Evolutionary conservation across 2,113 vertebrate genomes (phyloP).

Genomic region (Ranitomeya imitator): DNA sequence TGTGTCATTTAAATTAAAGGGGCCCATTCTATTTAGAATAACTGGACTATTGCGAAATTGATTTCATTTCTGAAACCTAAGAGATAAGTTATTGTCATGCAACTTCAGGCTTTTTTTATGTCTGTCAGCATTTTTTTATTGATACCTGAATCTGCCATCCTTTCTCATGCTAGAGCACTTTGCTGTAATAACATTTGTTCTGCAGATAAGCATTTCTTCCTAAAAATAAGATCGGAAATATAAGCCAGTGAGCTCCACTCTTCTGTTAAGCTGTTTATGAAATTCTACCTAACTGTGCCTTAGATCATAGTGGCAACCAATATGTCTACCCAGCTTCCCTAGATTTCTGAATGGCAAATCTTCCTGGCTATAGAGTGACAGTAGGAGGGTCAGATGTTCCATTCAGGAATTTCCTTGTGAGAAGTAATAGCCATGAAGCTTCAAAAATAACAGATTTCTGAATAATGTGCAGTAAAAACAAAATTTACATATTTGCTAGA

Average conservation of each 20-base stretch:
- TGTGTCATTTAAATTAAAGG: neutral
- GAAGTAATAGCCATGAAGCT: too few relatives aligned
- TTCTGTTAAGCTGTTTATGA: neutral
- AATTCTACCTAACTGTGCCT: neutral
- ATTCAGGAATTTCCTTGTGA: too few relatives aligned
- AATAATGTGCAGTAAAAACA: too few relatives aligned
- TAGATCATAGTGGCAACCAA: neutral
- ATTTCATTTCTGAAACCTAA: neutral
- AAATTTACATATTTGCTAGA: too few relatives aligned
- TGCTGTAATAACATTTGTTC: constrained; percentile 3
- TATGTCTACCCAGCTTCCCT: neutral
- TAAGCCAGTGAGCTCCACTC: neutral
- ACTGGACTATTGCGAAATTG: neutral
- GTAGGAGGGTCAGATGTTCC: too few relatives aligned
- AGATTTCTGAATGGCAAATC: neutral
- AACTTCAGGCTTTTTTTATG: neutral
- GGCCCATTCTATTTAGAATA: neutral
- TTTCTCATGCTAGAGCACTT: neutral
- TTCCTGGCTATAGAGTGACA: neutral
- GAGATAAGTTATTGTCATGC: neutral
- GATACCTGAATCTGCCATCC: neutral
- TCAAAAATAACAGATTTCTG: too few relatives aligned
- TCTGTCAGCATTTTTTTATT: neutral
- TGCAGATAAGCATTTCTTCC: constrained; percentile 10
- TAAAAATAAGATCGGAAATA: neutral